phyloP scores from a whole-genome alignment of 2,113 vertebrate genomes.

The Gallinago media region DNA sequence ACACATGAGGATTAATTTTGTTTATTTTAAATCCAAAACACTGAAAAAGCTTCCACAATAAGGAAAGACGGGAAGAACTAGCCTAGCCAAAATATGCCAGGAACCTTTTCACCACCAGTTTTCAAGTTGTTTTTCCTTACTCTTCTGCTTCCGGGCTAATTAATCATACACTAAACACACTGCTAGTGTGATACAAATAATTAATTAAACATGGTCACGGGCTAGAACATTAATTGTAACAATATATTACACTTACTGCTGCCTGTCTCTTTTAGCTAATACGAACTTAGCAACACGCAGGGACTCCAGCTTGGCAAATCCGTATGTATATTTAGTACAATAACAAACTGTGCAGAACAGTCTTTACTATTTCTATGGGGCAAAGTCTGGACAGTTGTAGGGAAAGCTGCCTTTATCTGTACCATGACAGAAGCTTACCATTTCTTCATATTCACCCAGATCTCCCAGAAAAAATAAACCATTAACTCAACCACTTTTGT shows the following conservation, averaged over 20 bases:
- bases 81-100: not conserved
- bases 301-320: not conserved
- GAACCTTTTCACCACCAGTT: not conserved
- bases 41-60: not conserved
- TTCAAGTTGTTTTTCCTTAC: not conserved
- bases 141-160: conserved; percentile 20
- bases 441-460: not conserved
- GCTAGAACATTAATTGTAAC: conserved; percentile 37
- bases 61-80: not conserved
- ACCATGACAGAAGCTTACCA: not conserved
- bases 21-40: not conserved
- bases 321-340: not conserved
- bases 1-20: not conserved
- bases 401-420: not conserved
- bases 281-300: not conserved
- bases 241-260: conserved; percentile 35
- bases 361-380: not conserved
- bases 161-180: conserved; percentile 56
- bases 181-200: conserved; percentile 49
- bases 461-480: not conserved
- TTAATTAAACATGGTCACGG: conserved; percentile 54
- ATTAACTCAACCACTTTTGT: not conserved
- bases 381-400: not conserved
- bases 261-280: conserved; percentile 22
- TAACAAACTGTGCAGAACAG: not conserved